phyloP scores from a whole-genome alignment of 2,797 vertebrate genomes.

The Enteromius treurensis region DNA sequence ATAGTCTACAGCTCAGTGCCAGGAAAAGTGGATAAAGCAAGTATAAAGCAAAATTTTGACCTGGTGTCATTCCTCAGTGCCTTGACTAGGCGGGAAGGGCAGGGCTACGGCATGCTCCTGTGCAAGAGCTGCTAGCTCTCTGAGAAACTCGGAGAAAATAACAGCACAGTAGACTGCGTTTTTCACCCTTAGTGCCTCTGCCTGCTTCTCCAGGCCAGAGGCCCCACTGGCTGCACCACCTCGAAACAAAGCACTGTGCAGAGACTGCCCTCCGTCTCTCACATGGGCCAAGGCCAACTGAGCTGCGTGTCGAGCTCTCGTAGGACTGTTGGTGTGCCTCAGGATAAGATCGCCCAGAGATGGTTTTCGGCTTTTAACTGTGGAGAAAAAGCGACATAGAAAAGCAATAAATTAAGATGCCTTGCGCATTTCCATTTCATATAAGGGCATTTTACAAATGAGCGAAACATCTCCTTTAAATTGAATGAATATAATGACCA shows the following conservation, averaged over 20 bases:
- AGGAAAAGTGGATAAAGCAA: constrained; percentile 31
- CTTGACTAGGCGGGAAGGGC: constrained; percentile 83
- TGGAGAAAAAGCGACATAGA: background rate
- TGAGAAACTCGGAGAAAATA: constrained; percentile 95
- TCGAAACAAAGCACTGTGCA: constrained; percentile 82
- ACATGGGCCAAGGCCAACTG: constrained; percentile 88
- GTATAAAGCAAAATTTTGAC: background rate
- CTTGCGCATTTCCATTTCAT: background rate
- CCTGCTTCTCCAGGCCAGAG: constrained; percentile 82
- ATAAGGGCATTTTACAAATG: background rate
- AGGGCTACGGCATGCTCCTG: constrained; percentile 92
- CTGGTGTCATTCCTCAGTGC: constrained; percentile 77
- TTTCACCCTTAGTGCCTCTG: constrained; percentile 90
- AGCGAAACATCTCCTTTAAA: background rate
- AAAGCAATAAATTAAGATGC: background rate
- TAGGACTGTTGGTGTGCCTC: constrained; percentile 93
- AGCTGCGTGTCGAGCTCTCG: constrained; percentile 86
- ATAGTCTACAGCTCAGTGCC: constrained; percentile 36
- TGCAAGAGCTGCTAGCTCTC: constrained; percentile 92
- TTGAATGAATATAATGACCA: background rate
- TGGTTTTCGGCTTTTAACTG: constrained; percentile 92
- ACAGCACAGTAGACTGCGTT: constrained; percentile 95
- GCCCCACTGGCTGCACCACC: constrained; percentile 65
- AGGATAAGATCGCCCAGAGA: constrained; percentile 92
- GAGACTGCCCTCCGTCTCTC: constrained; percentile 83